Base-by-base conservation (phyloP, 2,797 vertebrate species). In the Dendrocincla tyrannina region DNA sequence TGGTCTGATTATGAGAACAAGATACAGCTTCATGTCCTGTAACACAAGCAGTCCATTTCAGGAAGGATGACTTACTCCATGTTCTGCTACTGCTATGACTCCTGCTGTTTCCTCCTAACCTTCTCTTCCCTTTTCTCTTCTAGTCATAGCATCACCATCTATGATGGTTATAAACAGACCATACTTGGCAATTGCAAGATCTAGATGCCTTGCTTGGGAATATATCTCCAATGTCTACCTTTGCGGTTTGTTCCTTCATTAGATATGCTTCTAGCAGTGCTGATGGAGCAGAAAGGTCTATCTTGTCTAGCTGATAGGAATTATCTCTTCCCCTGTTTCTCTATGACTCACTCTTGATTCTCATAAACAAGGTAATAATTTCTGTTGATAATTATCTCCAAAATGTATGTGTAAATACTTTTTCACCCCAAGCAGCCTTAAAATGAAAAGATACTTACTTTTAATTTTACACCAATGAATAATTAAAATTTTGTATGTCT, bases 151-250 rank as follows among this genome's bases (percentile, higher is more conserved):
- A 6, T 78, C 91, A 93, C 87, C 83, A 87, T 94, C 95, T 91
- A 93, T 49, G 82, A 87, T 80, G 44, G 83, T 47, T 63, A 90
- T 76, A 91, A 95, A 91, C 83, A 96, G 88, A 84, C 44, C 47
- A 63, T 55, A 77, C 37, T 82, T 91, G 93, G 76, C 63, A 95
- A 88, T 60, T 80, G 24, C 58, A 92, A 62, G 53, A 73, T 63
- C 58, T 91, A 87, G 85, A 87, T 90, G 88, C 46, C 47, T 74
- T 89, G 53, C 53, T 69, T 73, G 37, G 70, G 69, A 93, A 96
- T 91, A 8, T 35, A 91, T 78, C 89, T 93, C 70, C 44, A 85
- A 15, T 35, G 62, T 63, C 66, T 75, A 32, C 60, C 33, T 81
- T 59, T 75, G 75, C 2, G 8, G 19, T 81, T 91, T 91, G 52